Evolutionary conservation across 1,140 invertebrate species (phyloP).

Genomic region (Caenorhabditis remanei): DNA sequence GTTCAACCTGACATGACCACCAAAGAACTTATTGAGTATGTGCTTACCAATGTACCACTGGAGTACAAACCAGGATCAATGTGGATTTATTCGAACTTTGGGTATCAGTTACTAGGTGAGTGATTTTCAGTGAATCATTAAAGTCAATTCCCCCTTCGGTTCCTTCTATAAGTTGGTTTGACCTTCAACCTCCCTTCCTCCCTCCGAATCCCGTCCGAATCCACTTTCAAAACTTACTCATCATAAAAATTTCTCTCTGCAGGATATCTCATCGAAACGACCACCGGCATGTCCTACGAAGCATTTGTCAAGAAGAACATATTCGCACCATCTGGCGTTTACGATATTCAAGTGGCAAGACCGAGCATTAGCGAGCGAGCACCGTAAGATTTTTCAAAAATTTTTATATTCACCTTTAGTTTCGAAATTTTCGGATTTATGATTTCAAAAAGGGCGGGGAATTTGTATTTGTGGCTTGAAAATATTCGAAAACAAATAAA

Average conservation of each 20-base stretch:
- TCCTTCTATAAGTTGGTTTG: too few relatives aligned
- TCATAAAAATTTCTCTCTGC: background rate
- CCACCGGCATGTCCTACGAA: conserved; percentile 73
- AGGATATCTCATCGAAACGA: conserved; percentile 73
- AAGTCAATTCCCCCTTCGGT: too few relatives aligned
- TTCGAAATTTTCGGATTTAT: background rate
- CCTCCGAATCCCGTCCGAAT: background rate
- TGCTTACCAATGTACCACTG: conserved; percentile 71
- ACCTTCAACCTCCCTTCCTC: background rate
- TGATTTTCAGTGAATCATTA: too few relatives aligned
- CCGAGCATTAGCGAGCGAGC: conserved; percentile 74
- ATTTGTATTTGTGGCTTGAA: too few relatives aligned
- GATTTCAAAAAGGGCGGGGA: background rate
- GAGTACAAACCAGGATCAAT: conserved; percentile 70
- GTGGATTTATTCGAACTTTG: conserved; percentile 78
- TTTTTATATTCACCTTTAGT: background rate
- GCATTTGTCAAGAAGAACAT: conserved; percentile 75
- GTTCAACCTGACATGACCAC: conserved; percentile 72
- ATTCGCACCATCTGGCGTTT: conserved; percentile 73
- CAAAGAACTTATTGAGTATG: conserved; percentile 71
- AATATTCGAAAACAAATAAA: too few relatives aligned
- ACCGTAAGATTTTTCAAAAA: conserved; percentile 64
- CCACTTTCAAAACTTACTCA: background rate
- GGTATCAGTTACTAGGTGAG: conserved; percentile 75
- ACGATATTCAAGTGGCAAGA: conserved; percentile 74